Evolutionary conservation across 2,797 vertebrate genomes (phyloP).

Genomic region (Eutrigla gurnardus): DNA sequence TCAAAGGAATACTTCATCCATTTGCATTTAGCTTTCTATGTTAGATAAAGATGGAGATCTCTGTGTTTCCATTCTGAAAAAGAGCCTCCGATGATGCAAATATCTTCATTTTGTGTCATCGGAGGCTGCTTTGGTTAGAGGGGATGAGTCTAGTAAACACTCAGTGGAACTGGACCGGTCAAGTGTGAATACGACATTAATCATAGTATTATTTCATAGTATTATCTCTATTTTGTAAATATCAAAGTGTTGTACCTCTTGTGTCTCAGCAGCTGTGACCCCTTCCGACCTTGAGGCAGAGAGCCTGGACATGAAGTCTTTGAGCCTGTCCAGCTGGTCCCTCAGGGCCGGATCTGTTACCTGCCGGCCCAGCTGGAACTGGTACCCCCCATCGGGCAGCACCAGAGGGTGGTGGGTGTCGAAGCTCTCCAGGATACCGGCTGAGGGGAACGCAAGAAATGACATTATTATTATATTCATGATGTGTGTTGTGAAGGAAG

Average conservation of each 20-base stretch:
- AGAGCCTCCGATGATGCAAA: no score
- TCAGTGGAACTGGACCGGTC: no score
- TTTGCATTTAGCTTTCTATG: no score
- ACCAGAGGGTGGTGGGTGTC: conserved; percentile 86
- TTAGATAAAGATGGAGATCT: no score
- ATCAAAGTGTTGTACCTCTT: conserved; percentile 65
- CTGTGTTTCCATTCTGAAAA: no score
- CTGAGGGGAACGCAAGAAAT: conserved; percentile 53
- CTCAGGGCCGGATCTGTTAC: conserved; percentile 65
- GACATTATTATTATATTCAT: background rate
- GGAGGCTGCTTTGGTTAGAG: no score
- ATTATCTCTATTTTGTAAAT: conserved; percentile 4
- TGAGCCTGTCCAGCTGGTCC: conserved; percentile 71
- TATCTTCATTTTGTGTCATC: no score
- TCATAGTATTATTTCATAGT: background rate
- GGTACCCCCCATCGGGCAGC: conserved; percentile 79
- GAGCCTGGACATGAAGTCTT: conserved; percentile 56
- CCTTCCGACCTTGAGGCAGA: conserved; percentile 24
- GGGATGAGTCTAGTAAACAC: no score
- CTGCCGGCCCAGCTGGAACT: conserved; percentile 67
- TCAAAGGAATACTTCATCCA: no score
- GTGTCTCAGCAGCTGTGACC: conserved; percentile 2
- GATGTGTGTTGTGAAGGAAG: background rate
- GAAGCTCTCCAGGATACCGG: conserved; percentile 84
- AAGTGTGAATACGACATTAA: background rate